Conservation (phyloP, 2,113 vertebrate species). For the Actenoides hombroni region DNA sequence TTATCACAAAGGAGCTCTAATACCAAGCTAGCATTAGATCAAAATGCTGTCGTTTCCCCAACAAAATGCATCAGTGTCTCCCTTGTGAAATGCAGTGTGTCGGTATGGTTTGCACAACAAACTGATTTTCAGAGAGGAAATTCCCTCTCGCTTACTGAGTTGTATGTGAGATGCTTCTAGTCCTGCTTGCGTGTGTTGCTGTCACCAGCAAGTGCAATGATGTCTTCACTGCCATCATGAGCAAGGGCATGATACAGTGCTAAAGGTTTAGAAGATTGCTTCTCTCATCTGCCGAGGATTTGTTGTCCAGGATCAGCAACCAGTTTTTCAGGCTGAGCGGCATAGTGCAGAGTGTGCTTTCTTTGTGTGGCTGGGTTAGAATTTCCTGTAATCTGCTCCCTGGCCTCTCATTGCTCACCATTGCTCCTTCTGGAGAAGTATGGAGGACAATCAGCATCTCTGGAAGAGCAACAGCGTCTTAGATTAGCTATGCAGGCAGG, state of each 20-base stretch:
- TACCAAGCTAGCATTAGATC: neutral
- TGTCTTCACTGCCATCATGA: accelerated
- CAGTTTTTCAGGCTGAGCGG: neutral
- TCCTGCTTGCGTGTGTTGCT: neutral
- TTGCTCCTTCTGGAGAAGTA: neutral
- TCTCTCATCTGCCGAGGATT: neutral
- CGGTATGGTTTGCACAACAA: neutral
- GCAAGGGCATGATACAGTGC: neutral
- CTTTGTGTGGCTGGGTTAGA: neutral
- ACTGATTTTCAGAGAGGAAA: neutral
- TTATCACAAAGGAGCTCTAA: neutral
- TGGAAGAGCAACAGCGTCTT: neutral
- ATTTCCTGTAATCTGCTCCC: neutral
- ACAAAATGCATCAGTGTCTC: neutral
- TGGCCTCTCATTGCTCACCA: neutral
- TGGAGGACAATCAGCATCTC: neutral
- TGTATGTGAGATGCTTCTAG: neutral
- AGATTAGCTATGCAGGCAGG: neutral
- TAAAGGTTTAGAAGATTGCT: neutral
- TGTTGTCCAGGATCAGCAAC: neutral
- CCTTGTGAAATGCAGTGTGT: neutral
- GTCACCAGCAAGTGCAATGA: neutral
- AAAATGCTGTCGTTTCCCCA: neutral
- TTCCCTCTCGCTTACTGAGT: neutral
- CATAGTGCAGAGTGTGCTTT: accelerated